A percentile compares a stretch with the other conserved stretches of the same genome.
Evolutionary conservation across 2,797 vertebrate species (phyloP).

Genomic region (Mus caroli): DNA sequence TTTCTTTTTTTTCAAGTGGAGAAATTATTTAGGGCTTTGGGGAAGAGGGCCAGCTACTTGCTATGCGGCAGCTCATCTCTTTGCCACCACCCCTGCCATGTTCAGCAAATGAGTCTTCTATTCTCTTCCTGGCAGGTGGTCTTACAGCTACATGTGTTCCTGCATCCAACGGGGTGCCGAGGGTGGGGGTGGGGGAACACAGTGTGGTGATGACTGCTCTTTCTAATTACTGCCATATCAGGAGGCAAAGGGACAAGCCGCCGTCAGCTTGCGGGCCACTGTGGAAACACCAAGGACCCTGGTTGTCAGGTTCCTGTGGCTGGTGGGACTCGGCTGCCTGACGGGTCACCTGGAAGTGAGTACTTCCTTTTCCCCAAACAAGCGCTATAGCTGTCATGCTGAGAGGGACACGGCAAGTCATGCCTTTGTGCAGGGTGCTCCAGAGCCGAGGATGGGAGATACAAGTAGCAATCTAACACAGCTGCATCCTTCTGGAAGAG

Average conservation of each 20-base stretch:
- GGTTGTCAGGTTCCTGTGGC: neutral
- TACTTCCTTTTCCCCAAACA: neutral
- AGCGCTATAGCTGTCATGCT: too few relatives aligned
- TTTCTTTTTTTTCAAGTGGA: slow-evolving; percentile 75
- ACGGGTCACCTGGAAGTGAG: neutral
- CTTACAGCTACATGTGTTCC: slow-evolving; percentile 83
- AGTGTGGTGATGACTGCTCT: slow-evolving; percentile 71
- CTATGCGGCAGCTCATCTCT: slow-evolving; percentile 76
- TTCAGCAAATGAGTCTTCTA: slow-evolving; percentile 82
- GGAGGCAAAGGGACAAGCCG: slow-evolving; percentile 58
- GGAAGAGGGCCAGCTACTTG: slow-evolving; percentile 69
- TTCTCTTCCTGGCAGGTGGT: slow-evolving; percentile 81
- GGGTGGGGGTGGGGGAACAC: neutral
- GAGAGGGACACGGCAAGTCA: neutral
- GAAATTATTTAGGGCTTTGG: slow-evolving; percentile 81
- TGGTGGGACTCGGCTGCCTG: neutral
- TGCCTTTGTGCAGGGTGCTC: neutral
- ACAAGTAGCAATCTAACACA: neutral
- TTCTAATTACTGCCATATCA: slow-evolving; percentile 81
- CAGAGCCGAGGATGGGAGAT: too few relatives aligned
- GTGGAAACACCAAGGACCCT: neutral
- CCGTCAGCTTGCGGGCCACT: neutral
- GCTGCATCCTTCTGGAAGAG: neutral
- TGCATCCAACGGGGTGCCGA: slow-evolving; percentile 64
- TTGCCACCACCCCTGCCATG: slow-evolving; percentile 78